These are phyloP conservation scores for Trissolcus japonicus DNA, from an alignment of 2,888 invertebrate genomes.

Conservation along the genomic window DNA sequence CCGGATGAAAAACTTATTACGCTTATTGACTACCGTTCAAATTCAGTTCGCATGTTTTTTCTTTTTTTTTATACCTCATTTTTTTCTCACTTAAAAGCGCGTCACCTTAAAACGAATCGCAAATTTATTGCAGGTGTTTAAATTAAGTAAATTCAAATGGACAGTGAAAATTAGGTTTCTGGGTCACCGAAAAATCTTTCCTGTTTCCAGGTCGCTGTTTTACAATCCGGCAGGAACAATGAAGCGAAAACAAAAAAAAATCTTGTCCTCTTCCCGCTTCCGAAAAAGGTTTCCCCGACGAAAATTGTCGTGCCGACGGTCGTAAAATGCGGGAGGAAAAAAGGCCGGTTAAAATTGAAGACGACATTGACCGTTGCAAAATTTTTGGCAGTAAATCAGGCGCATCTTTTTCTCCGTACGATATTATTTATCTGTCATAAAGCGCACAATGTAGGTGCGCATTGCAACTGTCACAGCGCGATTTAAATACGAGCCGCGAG, in stretches of 20 bases:
- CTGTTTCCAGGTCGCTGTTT: background rate
- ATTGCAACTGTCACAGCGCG: constrained; percentile 45
- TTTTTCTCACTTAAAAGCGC: background rate
- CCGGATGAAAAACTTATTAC: constrained; percentile 42
- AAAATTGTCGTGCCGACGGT: constrained; percentile 20
- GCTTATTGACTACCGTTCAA: constrained; percentile 33
- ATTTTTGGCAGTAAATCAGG: constrained; percentile 51
- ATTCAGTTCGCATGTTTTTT: background rate
- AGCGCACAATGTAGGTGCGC: constrained; percentile 52
- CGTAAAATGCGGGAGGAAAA: constrained; percentile 32
- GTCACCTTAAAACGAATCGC: background rate
- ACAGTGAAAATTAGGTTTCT: background rate
- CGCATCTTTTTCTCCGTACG: constrained; percentile 37
- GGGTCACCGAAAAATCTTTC: background rate
- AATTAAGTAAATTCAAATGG: background rate
- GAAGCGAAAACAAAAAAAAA: constrained; percentile 12
- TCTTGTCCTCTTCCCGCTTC: constrained; percentile 6
- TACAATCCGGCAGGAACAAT: background rate
- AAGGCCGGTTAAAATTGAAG: constrained; percentile 38
- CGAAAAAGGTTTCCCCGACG: constrained; percentile 20
- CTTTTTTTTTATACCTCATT: background rate
- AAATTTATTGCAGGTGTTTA: background rate
- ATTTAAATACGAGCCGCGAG: constrained; percentile 41
- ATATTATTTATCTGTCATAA: constrained; percentile 56
- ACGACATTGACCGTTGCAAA: constrained; percentile 49